A percentile compares a stretch with the other conserved stretches of the same genome.
Conservation (phyloP, 1,140 invertebrate genomes). For the Oncopeltus fasciatus region DNA sequence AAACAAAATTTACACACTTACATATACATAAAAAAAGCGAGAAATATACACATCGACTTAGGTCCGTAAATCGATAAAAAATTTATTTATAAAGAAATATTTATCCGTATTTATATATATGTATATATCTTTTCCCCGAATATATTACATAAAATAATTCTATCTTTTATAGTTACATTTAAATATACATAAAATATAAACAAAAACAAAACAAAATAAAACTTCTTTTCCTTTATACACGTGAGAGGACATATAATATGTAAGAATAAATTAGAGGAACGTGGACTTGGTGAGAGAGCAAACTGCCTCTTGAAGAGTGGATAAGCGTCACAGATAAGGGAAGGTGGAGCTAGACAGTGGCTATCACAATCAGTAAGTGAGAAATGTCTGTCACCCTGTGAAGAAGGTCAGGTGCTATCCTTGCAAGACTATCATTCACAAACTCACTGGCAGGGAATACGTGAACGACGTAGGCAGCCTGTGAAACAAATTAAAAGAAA, state of each 20-base stretch:
- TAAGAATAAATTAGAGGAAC: background rate
- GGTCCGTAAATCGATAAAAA: conserved; percentile 1
- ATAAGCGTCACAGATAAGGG: background rate
- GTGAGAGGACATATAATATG: background rate
- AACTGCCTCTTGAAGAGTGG: background rate
- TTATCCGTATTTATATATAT: too few species aligned
- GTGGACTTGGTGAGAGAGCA: background rate
- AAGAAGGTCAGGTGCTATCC: conserved; percentile 80
- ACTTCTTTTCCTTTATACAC: background rate
- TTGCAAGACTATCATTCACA: conserved; percentile 77
- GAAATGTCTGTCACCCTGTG: conserved; percentile 78
- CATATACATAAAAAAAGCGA: background rate
- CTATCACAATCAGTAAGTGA: conserved; percentile 90
- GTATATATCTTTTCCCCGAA: background rate
- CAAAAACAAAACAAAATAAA: background rate
- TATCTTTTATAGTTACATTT: background rate
- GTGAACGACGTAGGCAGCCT: conserved; percentile 93
- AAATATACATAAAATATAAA: background rate
- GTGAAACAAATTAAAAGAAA: conserved; percentile 34
- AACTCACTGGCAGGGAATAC: conserved; percentile 97
- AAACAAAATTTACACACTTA: conserved; percentile 9
- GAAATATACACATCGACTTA: conserved; percentile 1
- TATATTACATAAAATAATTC: background rate
- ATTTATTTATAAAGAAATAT: background rate
- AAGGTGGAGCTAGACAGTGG: conserved; percentile 40